phyloP scores from a whole-genome alignment of 2,888 invertebrate genomes.

The Platycheirus rosarum region DNA sequence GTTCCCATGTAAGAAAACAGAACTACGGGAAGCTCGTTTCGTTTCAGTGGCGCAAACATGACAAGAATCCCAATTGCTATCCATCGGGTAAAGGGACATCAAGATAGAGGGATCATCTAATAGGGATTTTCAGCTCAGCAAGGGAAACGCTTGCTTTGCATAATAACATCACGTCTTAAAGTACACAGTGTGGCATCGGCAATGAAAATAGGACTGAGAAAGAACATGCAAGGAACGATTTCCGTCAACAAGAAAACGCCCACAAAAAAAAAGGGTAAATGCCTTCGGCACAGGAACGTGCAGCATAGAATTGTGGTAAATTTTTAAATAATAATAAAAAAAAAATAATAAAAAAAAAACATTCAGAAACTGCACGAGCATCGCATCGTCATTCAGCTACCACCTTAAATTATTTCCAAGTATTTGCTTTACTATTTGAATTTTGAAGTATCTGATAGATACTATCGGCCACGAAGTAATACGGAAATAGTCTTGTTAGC shows the following conservation, averaged over 20 bases:
- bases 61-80: constrained; percentile 65
- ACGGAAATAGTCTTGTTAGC: too few relatives aligned
- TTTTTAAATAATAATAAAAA: background rate
- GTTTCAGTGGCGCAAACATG: constrained; percentile 65
- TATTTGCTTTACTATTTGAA: constrained; percentile 51
- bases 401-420: constrained; percentile 53
- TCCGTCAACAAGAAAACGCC: constrained; percentile 62
- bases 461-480: too few relatives aligned
- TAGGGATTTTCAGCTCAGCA: constrained; percentile 72
- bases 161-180: constrained; percentile 74
- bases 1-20: constrained; percentile 65
- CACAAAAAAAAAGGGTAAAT: constrained; percentile 53
- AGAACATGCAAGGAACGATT: constrained; percentile 60
- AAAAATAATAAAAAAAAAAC: constrained; percentile 3
- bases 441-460: constrained; percentile 20
- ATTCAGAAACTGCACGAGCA: constrained; percentile 35
- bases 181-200: constrained; percentile 67
- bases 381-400: constrained; percentile 22
- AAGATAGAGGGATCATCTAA: constrained; percentile 72
- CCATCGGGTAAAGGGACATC: constrained; percentile 53
- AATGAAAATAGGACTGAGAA: constrained; percentile 56
- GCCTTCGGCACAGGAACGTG: constrained; percentile 62
- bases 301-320: constrained; percentile 56
- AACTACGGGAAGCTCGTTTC: constrained; percentile 66
- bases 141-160: constrained; percentile 72